Base-by-base conservation (phyloP, 2,113 vertebrate species). In the Boulengeromyrus knoepffleri region DNA sequence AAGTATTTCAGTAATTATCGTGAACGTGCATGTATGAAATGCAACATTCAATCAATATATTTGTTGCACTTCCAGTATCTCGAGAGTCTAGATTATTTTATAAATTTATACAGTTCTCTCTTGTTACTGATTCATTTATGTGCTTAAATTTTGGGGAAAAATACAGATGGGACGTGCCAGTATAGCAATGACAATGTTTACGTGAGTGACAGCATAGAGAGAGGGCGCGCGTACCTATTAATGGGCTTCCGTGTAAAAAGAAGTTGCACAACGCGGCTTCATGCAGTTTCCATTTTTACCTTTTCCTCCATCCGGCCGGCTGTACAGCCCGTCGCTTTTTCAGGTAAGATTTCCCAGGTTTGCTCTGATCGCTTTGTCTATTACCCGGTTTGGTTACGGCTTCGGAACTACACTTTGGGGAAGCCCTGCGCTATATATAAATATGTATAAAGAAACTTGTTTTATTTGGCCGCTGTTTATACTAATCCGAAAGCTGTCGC, bases 261-360 rank as follows among this genome's bases (percentile, higher is more conserved):
- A 85, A 87, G 42, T 36, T 70, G 89, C 84, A 87, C 56, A 66
- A 90, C 66, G 15, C 62, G 47, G 47, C 87, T 77, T 88, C 74
- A 88, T 80, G 88, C 15, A 88, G 62, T 46, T 66, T 24, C 88
- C 88, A 77, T 88, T 46, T 88, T 74, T 88, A 88, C 21, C 3
- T 31, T 70, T 31, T 70, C 62, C 3, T 31, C 31, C 31, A 70
- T 70, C 62, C n/a, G 62, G n/a, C 12, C 10, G 27, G 27, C 27
- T 70, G 27, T 27, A 27, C n/a, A 27, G 27, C 27, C 27, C n/a
- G 62, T 27, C 10, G 27, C 62, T 70, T 2, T 70, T 70, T 31
- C 62, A 31, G 62, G 62, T 70, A 70, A 31, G 62, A 70, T 31
- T 13, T 31, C 10, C 3, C n/a, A 70, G n/a, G 3, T 70, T 70